Evolutionary conservation across 2,888 invertebrate genomes (phyloP), one percentile per base, ranked within the genome.

Genomic region (Synanthedon andrenaeformis): DNA sequence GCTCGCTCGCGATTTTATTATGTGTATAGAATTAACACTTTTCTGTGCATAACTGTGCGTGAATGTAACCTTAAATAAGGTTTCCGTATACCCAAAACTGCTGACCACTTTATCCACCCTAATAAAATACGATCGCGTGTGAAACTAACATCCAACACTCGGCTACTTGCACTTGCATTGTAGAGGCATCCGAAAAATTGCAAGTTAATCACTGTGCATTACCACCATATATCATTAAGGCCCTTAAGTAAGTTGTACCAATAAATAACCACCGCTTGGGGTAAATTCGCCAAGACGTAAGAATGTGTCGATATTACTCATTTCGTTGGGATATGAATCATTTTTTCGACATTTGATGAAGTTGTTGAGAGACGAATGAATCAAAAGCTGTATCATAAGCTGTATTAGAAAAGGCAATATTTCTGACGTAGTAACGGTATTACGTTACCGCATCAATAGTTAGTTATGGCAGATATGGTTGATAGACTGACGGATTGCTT

Each of bases 161-260:
- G 35, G 35, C 10, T 45, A 8, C 63, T 57, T 77, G 78, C 77
- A 80, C 74, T 75, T 80, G 77, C 76, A 67, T 64, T 56, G 60
- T 8, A 62, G 71, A 75, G 74, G 71, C 67, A 66, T 69, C 23
- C 41, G 49, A 64, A 67, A 70, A 77, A 77, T 67, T 82, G 81
- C 82, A 83, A 82, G 82, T 82, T 83, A 82, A 84, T 82, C 74
- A 72, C 67, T 65, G 60, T 72, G 71, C 72, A 77, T 77, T 73
- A 74, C 70, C 41, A 14, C 66, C 56, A 75, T 81, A 71, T 70
- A 80, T 83, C 82, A 80, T 74, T 70, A 68, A 62, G 63, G 19
- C 66, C 67, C 67, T 61, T 63, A 62, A 68, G 62, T 66, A 64
- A 62, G 67, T 62, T 65, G 68, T 63, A 61, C 59, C 59, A 63